Evolutionary conservation across 2,888 invertebrate genomes (phyloP).

Genomic region (Coelinius sp.): DNA sequence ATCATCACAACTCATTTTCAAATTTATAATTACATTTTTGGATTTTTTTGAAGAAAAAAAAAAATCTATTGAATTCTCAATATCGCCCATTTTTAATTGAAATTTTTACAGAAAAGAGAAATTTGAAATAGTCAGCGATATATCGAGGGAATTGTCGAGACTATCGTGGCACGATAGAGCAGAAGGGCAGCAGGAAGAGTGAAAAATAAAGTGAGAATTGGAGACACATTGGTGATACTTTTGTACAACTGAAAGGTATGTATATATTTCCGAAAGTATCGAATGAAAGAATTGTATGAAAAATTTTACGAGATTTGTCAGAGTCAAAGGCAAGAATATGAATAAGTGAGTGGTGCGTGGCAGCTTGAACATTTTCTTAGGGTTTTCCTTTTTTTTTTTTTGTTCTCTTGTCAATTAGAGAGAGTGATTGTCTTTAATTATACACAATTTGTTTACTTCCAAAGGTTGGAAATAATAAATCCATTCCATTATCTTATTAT

Average conservation of each 20-base stretch:
- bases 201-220: slow-evolving; percentile 46
- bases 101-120: neutral
- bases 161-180: slow-evolving; percentile 38
- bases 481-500: slow-evolving; percentile 20
- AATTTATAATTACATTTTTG: too few species aligned
- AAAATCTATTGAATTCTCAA: too few species aligned
- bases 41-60: too few species aligned
- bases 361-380: slow-evolving; percentile 57
- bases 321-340: slow-evolving; percentile 28
- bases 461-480: neutral
- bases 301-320: slow-evolving; percentile 5
- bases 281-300: slow-evolving; percentile 4
- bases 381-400: slow-evolving; percentile 43
- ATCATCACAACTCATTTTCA: too few species aligned
- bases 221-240: slow-evolving; percentile 23
- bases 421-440: slow-evolving; percentile 69
- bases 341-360: slow-evolving; percentile 52
- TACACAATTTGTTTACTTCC: slow-evolving; percentile 58
- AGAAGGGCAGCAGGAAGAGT: slow-evolving; percentile 53
- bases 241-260: neutral
- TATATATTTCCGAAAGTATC: neutral
- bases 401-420: slow-evolving; percentile 55
- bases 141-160: neutral
- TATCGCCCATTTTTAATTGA: too few species aligned
- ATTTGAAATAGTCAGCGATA: neutral